Conservation (phyloP, 2,797 vertebrate genomes). For the Pipistrellus kuhlii region DNA sequence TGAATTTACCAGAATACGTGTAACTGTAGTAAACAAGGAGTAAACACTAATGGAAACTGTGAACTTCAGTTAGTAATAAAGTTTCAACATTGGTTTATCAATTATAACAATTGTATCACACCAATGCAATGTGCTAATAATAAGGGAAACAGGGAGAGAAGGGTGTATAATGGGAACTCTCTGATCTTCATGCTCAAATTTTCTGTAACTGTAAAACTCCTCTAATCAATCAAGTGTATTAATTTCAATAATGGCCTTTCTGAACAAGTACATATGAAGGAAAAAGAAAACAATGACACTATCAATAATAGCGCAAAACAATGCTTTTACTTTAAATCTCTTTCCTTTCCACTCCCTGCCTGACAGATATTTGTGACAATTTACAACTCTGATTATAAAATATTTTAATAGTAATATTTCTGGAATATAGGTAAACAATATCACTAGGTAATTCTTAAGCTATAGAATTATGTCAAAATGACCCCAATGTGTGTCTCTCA, state of each 20-base stretch:
- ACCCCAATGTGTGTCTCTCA: background rate
- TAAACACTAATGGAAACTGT: background rate
- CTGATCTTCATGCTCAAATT: background rate
- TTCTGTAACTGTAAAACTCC: background rate
- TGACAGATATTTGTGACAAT: background rate
- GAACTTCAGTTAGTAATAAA: background rate
- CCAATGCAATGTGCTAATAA: background rate
- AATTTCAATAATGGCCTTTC: background rate
- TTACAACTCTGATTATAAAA: background rate
- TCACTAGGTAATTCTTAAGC: background rate
- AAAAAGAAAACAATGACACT: background rate
- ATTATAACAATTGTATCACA: background rate
- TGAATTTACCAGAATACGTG: background rate
- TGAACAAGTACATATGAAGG: background rate
- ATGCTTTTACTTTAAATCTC: background rate
- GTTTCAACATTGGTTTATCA: background rate
- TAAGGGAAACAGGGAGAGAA: background rate
- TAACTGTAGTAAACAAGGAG: background rate
- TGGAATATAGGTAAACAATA: background rate
- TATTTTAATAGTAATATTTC: background rate
- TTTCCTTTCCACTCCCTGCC: background rate
- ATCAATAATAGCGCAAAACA: background rate
- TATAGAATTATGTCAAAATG: background rate
- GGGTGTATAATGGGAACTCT: background rate
- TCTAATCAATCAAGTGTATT: background rate